These are phyloP conservation scores for Ophioninae sp. DNA, from an alignment of 2,888 invertebrate genomes.

Conservation along the genomic window DNA sequence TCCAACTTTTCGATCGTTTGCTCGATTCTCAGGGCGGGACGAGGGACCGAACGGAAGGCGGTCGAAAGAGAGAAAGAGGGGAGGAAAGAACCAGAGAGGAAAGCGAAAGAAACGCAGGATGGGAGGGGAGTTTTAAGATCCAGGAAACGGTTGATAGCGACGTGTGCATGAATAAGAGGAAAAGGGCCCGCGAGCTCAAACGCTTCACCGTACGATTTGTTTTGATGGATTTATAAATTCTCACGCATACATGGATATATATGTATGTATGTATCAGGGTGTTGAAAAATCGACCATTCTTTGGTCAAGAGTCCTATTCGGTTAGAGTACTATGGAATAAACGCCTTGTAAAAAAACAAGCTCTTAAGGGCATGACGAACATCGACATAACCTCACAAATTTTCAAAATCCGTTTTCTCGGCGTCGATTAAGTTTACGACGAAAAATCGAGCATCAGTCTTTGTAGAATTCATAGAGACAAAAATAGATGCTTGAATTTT, in stretches of 20 bases:
- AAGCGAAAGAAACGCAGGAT: constrained; percentile 4
- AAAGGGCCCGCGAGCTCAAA: constrained; percentile 64
- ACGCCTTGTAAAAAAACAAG: too few species aligned
- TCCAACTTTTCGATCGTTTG: background rate
- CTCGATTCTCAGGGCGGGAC: background rate
- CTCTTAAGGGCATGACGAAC: too few species aligned
- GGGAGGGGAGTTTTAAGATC: constrained; percentile 52
- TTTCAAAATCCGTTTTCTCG: too few species aligned
- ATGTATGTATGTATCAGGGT: background rate
- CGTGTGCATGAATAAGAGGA: constrained; percentile 32
- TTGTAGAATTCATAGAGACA: too few species aligned
- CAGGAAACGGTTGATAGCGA: constrained; percentile 62
- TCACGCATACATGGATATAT: background rate
- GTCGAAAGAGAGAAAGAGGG: background rate
- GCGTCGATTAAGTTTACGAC: too few species aligned
- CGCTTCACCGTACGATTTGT: constrained; percentile 68
- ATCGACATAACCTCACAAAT: too few species aligned
- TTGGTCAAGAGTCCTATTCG: too few species aligned
- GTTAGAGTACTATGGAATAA: too few species aligned
- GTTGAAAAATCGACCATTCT: too few species aligned
- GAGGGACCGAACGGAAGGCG: background rate
- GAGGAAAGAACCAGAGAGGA: constrained; percentile 27
- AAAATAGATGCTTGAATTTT: too few species aligned
- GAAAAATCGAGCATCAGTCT: too few species aligned
- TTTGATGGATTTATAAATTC: constrained; percentile 48